Evolutionary conservation across 1,140 invertebrate genomes (phyloP).

Genomic region (Drosophila lini): DNA sequence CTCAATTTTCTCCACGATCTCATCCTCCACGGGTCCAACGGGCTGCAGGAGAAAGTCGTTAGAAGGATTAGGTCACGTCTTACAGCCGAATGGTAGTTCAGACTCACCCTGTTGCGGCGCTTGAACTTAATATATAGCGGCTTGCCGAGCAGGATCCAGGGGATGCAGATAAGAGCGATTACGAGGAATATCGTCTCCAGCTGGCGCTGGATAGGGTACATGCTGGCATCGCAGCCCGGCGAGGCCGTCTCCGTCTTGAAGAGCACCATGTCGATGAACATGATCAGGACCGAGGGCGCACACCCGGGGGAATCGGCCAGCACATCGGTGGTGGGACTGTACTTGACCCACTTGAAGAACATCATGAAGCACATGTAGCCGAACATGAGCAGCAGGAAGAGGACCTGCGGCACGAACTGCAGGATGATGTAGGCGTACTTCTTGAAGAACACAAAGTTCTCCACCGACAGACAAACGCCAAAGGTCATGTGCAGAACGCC

Average conservation of each 20-base stretch:
- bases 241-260: constrained; percentile 86
- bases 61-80: background rate
- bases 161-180: constrained; percentile 92
- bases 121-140: constrained; percentile 88
- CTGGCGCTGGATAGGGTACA: constrained; percentile 89
- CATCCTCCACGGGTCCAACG: constrained; percentile 27
- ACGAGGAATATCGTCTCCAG: constrained; percentile 91
- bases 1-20: constrained; percentile 71
- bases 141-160: constrained; percentile 95
- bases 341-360: constrained; percentile 96
- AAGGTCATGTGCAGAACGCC: constrained; percentile 98
- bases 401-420: constrained; percentile 96
- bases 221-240: constrained; percentile 87
- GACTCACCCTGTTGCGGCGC: constrained; percentile 53
- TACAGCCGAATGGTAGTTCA: accelerated
- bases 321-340: constrained; percentile 86
- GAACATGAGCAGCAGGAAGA: constrained; percentile 96
- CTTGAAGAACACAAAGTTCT: constrained; percentile 95
- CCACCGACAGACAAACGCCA: constrained; percentile 93
- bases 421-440: constrained; percentile 92
- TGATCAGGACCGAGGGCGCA: constrained; percentile 94
- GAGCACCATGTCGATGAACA: constrained; percentile 96
- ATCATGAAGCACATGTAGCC: constrained; percentile 96
- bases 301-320: constrained; percentile 87
- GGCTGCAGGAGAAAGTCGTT: constrained; percentile 5